Evolutionary conservation across 1,140 invertebrate genomes (phyloP), one percentile per base, ranked within the genome.

Genomic region (Hesperophylax magnus): DNA sequence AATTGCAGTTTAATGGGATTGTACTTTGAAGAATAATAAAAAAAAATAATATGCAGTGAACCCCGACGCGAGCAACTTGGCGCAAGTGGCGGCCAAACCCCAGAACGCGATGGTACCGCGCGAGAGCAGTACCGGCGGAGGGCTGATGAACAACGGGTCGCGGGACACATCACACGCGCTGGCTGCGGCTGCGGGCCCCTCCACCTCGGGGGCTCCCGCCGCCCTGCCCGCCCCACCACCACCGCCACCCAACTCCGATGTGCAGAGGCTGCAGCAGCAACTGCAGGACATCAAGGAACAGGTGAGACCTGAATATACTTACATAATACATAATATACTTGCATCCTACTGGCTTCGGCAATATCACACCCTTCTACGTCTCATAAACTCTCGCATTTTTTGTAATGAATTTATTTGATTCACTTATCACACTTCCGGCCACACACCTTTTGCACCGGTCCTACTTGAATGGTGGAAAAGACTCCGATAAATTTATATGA

Each of bases 241-340:
- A 8, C 34, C 34, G 34, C 34, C 34, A 11, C 53, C 86, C 34
- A 85, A 87, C 4, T 86, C 86, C 83, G 97, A 98, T 88, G 94
- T 98, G 71, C 96, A 98, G 88, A 98, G 98, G 87, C 90, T 99
- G 17, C 96, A 98, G 86, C 97, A 99, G 87, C 97, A 99, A 87
- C 89, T 99, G 79, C 97, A 98, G 88, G 98, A 99, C 87, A 98
- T 99, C 81, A 98, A 98, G 87, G 98, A 99, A 90, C 97, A 98
- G 92, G 97, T 98, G 86, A 85, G 85, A 77, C 65, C 1, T 60
- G 11, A 47, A 47, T 47, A 47, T 47, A 14, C 11, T 47, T 47
- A 2, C 11, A 1, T 47, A 14, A 5, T 47, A 14, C 1, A 47
- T 11, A 27, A 27, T 27, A 27, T 2, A 2, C 5, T 5, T 5